phyloP scores from a whole-genome alignment of 1,140 invertebrate species.

The Diachasmimorpha longicaudata region DNA sequence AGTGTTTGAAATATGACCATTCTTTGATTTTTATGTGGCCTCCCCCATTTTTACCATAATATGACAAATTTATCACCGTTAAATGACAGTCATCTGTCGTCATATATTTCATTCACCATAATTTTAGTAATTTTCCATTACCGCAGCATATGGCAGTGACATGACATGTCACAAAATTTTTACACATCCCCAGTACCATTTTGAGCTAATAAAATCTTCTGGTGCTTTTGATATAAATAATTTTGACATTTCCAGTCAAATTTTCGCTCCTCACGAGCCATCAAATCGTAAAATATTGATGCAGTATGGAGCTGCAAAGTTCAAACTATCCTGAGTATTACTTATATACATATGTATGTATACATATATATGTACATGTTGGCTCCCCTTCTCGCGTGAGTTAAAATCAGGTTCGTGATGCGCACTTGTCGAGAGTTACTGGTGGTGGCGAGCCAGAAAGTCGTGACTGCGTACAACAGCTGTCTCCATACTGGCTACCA shows the following conservation, averaged over 20 bases:
- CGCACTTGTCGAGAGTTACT: conserved; percentile 54
- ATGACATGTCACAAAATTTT: no score
- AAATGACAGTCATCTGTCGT: no score
- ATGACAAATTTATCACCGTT: no score
- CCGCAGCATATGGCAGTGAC: no score
- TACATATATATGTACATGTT: not conserved
- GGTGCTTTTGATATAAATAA: no score
- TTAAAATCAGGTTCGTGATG: conserved; percentile 41
- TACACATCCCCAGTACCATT: no score
- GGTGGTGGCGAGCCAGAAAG: conserved; percentile 42
- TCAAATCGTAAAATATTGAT: not conserved
- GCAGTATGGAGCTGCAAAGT: not conserved
- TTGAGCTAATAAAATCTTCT: no score
- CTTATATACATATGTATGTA: not conserved
- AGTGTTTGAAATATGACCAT: no score
- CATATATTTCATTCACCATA: no score
- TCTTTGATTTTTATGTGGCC: no score
- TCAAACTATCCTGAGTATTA: not conserved
- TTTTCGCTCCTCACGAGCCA: not conserved
- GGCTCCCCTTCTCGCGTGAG: conserved; percentile 13
- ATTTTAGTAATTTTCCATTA: no score
- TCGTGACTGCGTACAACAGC: conserved; percentile 40
- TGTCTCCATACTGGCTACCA: not conserved
- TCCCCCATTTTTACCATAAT: no score
- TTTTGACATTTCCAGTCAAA: not conserved